Conservation (phyloP, 2,797 vertebrate species). For the Chrosomus eos region DNA sequence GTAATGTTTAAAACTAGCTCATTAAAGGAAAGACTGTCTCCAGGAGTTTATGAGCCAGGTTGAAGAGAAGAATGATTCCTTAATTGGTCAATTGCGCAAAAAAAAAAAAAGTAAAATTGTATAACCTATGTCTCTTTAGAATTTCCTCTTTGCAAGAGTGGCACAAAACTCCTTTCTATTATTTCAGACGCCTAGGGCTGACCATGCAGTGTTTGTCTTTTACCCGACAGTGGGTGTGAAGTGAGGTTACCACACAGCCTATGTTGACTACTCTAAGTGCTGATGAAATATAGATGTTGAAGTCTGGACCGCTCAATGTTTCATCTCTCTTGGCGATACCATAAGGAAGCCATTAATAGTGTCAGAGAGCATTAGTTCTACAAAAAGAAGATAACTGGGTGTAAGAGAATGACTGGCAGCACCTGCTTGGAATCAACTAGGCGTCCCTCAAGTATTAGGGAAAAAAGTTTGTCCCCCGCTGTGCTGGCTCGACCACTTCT, state of each 20-base stretch:
- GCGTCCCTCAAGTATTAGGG: conserved; percentile 67
- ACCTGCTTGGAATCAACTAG: conserved; percentile 79
- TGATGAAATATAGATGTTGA: conserved; percentile 85
- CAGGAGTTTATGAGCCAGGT: conserved; percentile 21
- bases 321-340: conserved; percentile 81
- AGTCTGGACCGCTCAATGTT: conserved; percentile 78
- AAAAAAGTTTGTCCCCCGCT: conserved; percentile 69
- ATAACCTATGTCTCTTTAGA: conserved; percentile 29
- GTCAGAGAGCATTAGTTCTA: conserved; percentile 81
- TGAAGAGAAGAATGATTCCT: conserved; percentile 35
- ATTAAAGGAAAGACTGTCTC: conserved; percentile 52
- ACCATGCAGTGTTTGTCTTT: conserved; percentile 72
- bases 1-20: conserved; percentile 60
- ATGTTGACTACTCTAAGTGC: conserved; percentile 70
- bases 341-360: conserved; percentile 85
- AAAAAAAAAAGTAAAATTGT: conserved; percentile 26
- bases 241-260: conserved; percentile 59
- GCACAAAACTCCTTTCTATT: conserved; percentile 46
- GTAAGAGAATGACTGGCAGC: conserved; percentile 79
- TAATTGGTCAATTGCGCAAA: conserved; percentile 54
- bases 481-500: conserved; percentile 58
- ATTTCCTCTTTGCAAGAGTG: conserved; percentile 23
- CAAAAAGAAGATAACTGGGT: conserved; percentile 79
- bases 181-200: conserved; percentile 32
- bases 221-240: conserved; percentile 65